Percentiles rank a stretch among this genome's conserved stretches.
Evolutionary conservation across 2,888 invertebrate species (phyloP).

Genomic region (Hanleya hanleyi): DNA sequence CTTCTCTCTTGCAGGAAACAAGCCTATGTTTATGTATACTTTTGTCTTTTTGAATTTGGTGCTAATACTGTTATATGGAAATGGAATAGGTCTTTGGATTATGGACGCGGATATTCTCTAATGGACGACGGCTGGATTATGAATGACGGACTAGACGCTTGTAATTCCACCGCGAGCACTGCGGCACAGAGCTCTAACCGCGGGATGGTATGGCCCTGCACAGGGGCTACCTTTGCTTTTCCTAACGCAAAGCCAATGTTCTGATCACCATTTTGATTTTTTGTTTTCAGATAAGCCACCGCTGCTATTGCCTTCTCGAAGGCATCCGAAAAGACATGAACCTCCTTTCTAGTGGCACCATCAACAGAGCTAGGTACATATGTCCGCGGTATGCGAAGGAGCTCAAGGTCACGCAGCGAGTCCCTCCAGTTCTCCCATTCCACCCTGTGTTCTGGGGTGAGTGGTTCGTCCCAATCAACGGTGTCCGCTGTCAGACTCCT

Average conservation of each 20-base stretch:
- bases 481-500: conserved; percentile 29
- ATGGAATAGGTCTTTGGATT: too few species aligned
- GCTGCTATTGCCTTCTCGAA: conserved; percentile 15
- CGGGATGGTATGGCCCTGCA: conserved; percentile 26
- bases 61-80: too few species aligned
- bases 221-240: conserved; percentile 31
- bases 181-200: conserved; percentile 26
- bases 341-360: not conserved
- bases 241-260: conserved; percentile 13
- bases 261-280: not conserved
- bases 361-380: not conserved
- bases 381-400: not conserved
- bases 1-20: too few species aligned
- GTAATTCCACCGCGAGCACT: conserved; percentile 14
- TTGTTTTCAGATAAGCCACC: conserved; percentile 8
- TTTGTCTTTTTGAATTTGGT: too few species aligned
- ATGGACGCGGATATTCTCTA: too few species aligned
- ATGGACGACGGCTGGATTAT: too few species aligned
- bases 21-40: too few species aligned
- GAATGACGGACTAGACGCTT: too few species aligned
- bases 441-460: conserved; percentile 22
- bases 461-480: conserved; percentile 42
- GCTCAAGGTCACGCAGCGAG: conserved; percentile 25
- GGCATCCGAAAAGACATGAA: conserved; percentile 23
- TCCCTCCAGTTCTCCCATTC: conserved; percentile 37